Conservation (phyloP, 2,113 vertebrate species). For the Gymnorhina tibicen region DNA sequence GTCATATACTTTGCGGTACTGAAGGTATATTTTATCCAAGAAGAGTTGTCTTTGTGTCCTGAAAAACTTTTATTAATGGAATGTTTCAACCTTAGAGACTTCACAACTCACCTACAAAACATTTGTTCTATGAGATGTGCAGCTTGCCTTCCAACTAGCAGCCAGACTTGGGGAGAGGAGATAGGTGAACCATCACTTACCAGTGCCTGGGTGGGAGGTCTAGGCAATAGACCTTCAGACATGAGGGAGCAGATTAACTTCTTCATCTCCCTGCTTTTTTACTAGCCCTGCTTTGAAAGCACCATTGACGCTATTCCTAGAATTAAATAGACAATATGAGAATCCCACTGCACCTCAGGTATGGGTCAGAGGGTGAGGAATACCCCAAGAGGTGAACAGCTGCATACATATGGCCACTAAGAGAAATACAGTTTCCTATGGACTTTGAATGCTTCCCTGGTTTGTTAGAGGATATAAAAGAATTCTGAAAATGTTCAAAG, state of each 20-base stretch:
- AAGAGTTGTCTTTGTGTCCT: accelerated
- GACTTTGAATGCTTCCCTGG: not conserved
- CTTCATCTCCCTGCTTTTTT: not conserved
- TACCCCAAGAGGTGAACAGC: not conserved
- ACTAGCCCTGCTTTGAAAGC: not conserved
- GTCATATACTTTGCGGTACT: accelerated
- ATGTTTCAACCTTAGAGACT: not conserved
- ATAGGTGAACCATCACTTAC: not conserved
- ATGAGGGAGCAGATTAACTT: not conserved
- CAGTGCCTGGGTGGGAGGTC: not conserved
- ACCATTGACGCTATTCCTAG: not conserved
- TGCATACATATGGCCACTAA: not conserved
- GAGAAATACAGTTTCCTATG: not conserved
- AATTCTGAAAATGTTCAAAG: not conserved
- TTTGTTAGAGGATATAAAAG: not conserved
- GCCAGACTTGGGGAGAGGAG: not conserved
- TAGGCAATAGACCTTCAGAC: not conserved
- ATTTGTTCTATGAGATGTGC: not conserved
- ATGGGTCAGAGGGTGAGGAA: not conserved
- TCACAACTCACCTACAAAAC: not conserved
- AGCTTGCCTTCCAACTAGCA: not conserved
- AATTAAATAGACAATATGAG: not conserved
- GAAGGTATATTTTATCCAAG: not conserved
- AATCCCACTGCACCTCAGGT: not conserved
- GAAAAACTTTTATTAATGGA: not conserved